Evolutionary conservation across 1,140 invertebrate genomes (phyloP), one percentile per base, ranked within the genome.

Genomic region (Muscidifurax raptorellus): DNA sequence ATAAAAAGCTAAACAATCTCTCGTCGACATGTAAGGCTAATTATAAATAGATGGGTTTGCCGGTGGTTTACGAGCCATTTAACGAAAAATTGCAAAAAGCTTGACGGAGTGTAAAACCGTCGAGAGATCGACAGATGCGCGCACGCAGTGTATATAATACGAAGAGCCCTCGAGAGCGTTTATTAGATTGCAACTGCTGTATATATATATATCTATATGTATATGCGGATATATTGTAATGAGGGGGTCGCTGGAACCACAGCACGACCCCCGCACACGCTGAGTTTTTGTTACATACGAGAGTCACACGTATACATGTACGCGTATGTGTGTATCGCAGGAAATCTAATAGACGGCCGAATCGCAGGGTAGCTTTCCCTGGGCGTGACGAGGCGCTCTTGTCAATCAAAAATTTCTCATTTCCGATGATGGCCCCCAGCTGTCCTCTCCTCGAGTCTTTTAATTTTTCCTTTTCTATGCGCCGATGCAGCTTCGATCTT

Each of bases 351-450:
- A 22, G 64, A 22, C 64, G 2, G 22, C 64, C 64, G 88, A 91
- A 91, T 91, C 89, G 89, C 72, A 89, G 89, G 90, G 87, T 91
- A 89, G 88, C 88, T 91, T 91, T 89, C 89, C 88, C 84, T 81
- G 87, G 88, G 84, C 88, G 87, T 87, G 89, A 90, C 90, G 89
- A 87, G 86, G 72, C 87, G 81, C 87, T 88, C 86, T 88, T 88
- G 89, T 83, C 88, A 88, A 91, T 91, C 89, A 91, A 91, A 40
- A 91, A 89, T 91, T 90, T 89, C n/a, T n/a, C 89, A 91, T 91
- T 90, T 89, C 90, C 90, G 87, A 89, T 89, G n/a, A 64, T 30
- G 36, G 36, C 36, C 36, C 36, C 40, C 72, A 18, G 66, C 66
- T 10, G 66, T 27, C 66, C 12, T 7, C 6, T 27, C n/a, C n/a